Base-by-base conservation (phyloP, 2,113 vertebrate genomes). In the Phrynocephalus versicolor region DNA sequence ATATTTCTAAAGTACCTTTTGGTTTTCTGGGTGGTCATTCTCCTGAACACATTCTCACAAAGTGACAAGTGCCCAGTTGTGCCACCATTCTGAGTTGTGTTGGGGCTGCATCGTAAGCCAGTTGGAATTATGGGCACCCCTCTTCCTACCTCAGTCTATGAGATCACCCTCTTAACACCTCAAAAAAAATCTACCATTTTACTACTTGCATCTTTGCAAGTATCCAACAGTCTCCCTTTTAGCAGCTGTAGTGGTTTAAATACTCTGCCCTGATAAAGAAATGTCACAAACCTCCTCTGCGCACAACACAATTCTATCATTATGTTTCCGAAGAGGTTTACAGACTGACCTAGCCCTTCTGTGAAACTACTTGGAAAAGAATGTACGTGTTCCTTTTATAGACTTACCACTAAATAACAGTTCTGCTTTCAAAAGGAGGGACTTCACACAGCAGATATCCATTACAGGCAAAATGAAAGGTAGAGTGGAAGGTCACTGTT, bases 401-500 rank as follows among this genome's bases (percentile, higher is more conserved):
- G 88, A 25, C 73, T 70, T 84, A 79, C 57, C 55, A 39, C 76
- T 0, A 13, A 88, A 25, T 41, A 84, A 88, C 3, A 87, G 82
- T 83, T 16, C 77, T 1, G 1, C 6, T 75, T 73, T 91, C 82
- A 81, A 80, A n/a, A 55, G 85, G 41, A 35, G 69, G n/a, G 64
- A 78, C 60, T 57, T 82, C 51, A 58, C n/a, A 25, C 60, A 33
- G 81, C 83, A 84, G 57, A 84, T 84, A 76, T 69, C 25, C 74
- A 80, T 85, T 83, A 88, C 67, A 76, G 79, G 85, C 7, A 79
- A 91, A 58, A 51, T 0, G 1, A 85, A 30, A 3, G 10, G 10
- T 60, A 57, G 51, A 91, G 90, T 82, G 81, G 88, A 84, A 94
- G 35, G 84, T 62, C 80, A 72, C 76, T 81, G 85, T 86, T 92